Percentiles rank a stretch among this genome's conserved stretches.
phyloP scores from a whole-genome alignment of 2,888 invertebrate species.

The Asteroscopus sphinx region DNA sequence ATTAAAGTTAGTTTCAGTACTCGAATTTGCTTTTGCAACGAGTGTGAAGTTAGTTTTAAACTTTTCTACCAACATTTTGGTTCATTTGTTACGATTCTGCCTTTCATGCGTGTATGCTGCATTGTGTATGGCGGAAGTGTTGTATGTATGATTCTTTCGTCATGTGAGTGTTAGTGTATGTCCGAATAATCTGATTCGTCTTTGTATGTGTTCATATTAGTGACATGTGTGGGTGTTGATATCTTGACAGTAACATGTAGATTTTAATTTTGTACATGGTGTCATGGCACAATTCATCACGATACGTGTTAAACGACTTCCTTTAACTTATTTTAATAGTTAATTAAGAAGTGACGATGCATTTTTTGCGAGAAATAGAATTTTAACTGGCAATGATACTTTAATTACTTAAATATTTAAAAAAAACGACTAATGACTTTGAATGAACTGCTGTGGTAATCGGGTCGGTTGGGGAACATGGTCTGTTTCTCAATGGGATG shows the following conservation, averaged over 20 bases:
- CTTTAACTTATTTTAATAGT: not conserved
- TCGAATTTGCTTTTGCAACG: conserved; percentile 36
- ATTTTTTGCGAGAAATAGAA: no score
- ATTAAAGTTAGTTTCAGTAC: conserved; percentile 38
- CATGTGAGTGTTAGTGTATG: not conserved
- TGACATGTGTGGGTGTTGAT: conserved; percentile 4
- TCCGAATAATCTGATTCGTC: not conserved
- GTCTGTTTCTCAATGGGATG: no score
- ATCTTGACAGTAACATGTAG: conserved; percentile 1
- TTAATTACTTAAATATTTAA: no score
- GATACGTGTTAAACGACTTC: not conserved
- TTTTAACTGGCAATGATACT: no score
- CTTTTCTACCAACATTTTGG: conserved; percentile 39
- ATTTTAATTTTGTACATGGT: conserved; percentile 1
- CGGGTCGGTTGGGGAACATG: no score
- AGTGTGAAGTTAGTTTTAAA: conserved; percentile 35
- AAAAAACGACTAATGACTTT: no score
- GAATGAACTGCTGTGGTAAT: no score
- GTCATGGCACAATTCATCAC: not conserved
- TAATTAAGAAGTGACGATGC: no score
- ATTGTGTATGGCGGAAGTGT: not conserved
- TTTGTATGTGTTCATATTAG: not conserved
- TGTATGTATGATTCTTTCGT: not conserved
- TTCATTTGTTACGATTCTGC: conserved; percentile 35
- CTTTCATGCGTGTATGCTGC: conserved; percentile 4